Evolutionary conservation across 2,797 vertebrate genomes (phyloP).

Genomic region (Myotis pilosus): DNA sequence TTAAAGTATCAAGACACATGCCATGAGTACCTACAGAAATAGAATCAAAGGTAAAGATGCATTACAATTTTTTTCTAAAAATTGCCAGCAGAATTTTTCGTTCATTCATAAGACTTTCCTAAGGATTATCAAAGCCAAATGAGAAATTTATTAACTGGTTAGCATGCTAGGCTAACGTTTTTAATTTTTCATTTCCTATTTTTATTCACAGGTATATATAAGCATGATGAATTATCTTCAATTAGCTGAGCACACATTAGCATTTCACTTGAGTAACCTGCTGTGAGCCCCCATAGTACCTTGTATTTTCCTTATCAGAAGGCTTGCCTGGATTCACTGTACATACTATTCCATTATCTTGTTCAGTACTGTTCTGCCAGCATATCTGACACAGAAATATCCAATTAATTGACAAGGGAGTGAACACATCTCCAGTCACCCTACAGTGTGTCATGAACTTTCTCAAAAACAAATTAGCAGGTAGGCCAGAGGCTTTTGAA

Average conservation of each 20-base stretch:
- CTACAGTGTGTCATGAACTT: not conserved
- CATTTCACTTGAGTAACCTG: not conserved
- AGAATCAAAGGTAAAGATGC: not conserved
- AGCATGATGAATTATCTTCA: not conserved
- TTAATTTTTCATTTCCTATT: constrained; percentile 17
- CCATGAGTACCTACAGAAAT: not conserved
- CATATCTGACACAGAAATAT: not conserved
- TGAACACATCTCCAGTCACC: not conserved
- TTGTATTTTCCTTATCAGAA: not conserved
- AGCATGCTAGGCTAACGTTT: not conserved
- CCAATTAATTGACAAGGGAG: not conserved
- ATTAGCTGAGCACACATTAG: not conserved
- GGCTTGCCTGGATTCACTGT: not conserved
- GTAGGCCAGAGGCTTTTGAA: not conserved
- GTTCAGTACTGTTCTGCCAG: not conserved
- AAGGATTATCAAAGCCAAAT: not conserved
- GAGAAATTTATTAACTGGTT: not conserved
- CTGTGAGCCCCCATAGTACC: not conserved
- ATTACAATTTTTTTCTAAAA: not conserved
- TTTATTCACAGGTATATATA: not conserved
- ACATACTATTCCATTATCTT: not conserved
- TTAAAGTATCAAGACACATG: not conserved
- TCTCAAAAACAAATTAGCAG: constrained; percentile 6
- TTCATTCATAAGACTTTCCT: not conserved
- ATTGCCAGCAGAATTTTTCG: not conserved